Evolutionary conservation across 2,888 invertebrate species (phyloP).

Genomic region (Phragmatobia fuliginosa): DNA sequence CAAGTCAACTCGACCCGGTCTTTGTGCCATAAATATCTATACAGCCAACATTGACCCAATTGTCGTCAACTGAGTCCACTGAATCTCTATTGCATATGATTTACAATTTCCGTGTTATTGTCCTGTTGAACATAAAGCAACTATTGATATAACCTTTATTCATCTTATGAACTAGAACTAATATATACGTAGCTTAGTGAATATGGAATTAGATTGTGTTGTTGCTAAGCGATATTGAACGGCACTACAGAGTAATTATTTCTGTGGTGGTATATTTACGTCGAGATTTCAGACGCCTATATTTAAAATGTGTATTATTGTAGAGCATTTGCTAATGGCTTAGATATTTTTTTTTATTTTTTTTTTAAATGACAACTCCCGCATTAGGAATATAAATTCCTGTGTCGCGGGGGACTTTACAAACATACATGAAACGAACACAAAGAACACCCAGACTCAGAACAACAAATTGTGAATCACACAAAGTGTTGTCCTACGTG

Average conservation of each 20-base stretch:
- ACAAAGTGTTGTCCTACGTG: no score
- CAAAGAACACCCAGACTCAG: no score
- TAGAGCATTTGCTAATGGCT: not conserved
- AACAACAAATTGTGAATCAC: no score
- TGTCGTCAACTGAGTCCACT: not conserved
- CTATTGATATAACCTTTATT: slow-evolving; percentile 27
- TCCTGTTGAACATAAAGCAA: slow-evolving; percentile 17
- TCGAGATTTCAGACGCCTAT: not conserved
- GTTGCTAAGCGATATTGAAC: not conserved
- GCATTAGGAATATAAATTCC: no score
- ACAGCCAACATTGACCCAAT: not conserved
- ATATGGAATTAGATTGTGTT: not conserved
- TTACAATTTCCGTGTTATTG: slow-evolving; percentile 33
- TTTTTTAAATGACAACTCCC: no score
- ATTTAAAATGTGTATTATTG: not conserved
- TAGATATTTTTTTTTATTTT: no score
- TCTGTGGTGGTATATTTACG: not conserved
- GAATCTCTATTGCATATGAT: slow-evolving; percentile 12
- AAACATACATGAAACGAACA: no score
- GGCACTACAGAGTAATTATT: not conserved
- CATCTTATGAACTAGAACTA: slow-evolving; percentile 20
- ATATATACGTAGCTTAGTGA: not conserved
- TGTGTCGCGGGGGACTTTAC: no score
- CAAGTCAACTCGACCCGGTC: not conserved
- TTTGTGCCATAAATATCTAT: not conserved